Conservation (phyloP, 2,888 invertebrate species). For the Pollenia angustigena region DNA sequence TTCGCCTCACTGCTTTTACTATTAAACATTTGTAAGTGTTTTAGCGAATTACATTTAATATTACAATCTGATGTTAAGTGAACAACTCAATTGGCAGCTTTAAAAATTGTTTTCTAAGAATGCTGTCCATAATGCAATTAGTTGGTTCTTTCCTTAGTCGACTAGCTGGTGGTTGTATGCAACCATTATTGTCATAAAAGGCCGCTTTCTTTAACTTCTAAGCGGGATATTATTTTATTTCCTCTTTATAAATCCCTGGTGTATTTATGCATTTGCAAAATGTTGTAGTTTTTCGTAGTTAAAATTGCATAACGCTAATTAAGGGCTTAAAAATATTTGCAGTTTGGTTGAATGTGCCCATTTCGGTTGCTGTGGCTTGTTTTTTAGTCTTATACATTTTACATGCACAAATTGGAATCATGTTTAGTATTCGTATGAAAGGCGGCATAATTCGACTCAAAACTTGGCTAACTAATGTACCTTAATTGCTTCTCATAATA, state of each 20-base stretch:
- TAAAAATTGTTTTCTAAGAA: conserved; percentile 74
- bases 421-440: conserved; percentile 33
- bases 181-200: conserved; percentile 41
- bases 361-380: conserved; percentile 19
- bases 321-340: conserved; percentile 76
- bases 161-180: conserved; percentile 19
- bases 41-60: conserved; percentile 58
- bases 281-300: conserved; percentile 30
- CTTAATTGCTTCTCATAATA: conserved; percentile 73
- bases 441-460: conserved; percentile 56
- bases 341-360: conserved; percentile 53
- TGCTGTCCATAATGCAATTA: conserved; percentile 61
- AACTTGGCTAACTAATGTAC: conserved; percentile 67
- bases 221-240: conserved; percentile 47
- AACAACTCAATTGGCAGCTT: conserved; percentile 71
- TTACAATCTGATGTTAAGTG: conserved; percentile 64
- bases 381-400: conserved; percentile 22
- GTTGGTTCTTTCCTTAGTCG: conserved; percentile 5
- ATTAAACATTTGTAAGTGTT: conserved; percentile 55
- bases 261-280: conserved; percentile 39
- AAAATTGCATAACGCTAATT: conserved; percentile 78
- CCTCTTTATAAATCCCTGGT: conserved; percentile 21
- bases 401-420: conserved; percentile 61
- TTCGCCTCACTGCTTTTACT: background rate
- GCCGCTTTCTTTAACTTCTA: conserved; percentile 57